Conservation (phyloP, 1,140 invertebrate species). For the Magallana gigas region DNA sequence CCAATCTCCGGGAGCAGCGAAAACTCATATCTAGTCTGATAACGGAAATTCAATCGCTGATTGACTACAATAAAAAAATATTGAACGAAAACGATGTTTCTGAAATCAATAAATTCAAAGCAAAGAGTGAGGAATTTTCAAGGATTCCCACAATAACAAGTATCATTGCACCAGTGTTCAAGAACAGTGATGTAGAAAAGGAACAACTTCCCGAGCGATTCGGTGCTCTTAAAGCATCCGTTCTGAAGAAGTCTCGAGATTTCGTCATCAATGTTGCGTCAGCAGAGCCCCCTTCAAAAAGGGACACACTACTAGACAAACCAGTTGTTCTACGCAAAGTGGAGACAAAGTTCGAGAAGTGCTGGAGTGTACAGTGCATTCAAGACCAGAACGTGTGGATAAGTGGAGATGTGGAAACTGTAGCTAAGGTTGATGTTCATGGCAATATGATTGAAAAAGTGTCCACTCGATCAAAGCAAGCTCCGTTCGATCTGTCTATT, state of each 20-base stretch:
- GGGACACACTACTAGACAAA: neutral
- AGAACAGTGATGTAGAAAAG: neutral
- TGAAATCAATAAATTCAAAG: neutral
- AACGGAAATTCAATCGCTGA: neutral
- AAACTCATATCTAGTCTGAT: neutral
- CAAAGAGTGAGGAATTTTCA: neutral
- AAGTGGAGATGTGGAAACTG: conserved; percentile 1
- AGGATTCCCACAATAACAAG: neutral
- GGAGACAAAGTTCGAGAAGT: conserved; percentile 1
- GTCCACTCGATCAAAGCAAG: neutral
- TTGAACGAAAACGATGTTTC: neutral
- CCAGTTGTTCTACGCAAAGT: neutral
- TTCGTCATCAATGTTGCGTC: neutral
- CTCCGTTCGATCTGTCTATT: conserved; percentile 1
- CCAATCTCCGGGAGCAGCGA: neutral
- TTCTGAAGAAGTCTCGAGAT: neutral
- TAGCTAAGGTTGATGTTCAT: neutral
- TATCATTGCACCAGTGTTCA: neutral
- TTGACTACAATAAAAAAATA: neutral
- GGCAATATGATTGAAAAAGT: neutral
- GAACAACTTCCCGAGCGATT: neutral
- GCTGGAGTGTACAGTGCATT: neutral
- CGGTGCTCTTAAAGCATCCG: conserved; percentile 8
- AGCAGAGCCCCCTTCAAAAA: neutral
- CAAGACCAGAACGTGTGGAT: neutral